Evolutionary conservation across 23 tunicate genomes (phyloP).

Genomic region (Aplidium turbinatum): DNA sequence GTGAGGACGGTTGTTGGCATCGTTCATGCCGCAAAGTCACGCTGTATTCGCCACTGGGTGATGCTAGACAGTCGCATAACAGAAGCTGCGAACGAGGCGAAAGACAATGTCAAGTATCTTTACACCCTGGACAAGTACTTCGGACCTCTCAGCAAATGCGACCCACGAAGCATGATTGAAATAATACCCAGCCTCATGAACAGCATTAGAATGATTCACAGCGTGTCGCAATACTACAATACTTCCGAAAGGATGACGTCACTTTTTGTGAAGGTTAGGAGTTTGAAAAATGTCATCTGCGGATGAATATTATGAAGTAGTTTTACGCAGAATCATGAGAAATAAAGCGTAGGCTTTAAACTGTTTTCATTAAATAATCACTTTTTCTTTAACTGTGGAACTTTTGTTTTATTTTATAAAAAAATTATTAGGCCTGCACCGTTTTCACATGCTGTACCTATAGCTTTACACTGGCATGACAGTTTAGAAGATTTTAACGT

Average conservation of each 20-base stretch:
- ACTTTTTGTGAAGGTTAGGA: constrained; percentile 81
- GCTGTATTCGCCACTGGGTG: constrained; percentile 70
- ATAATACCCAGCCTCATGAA: constrained; percentile 84
- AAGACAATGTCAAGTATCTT: constrained; percentile 79
- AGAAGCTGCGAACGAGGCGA: constrained; percentile 87
- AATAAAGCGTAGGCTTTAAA: too few relatives aligned
- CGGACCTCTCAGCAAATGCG: constrained; percentile 82
- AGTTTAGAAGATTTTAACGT: too few relatives aligned
- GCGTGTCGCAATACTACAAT: constrained; percentile 80
- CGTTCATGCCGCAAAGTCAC: constrained; percentile 72
- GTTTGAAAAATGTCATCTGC: too few relatives aligned
- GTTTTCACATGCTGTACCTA: too few relatives aligned
- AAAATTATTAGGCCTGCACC: too few relatives aligned
- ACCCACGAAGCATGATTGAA: constrained; percentile 79
- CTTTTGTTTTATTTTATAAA: too few relatives aligned
- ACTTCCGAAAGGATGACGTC: constrained; percentile 92
- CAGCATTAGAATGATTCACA: constrained; percentile 88
- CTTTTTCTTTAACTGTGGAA: too few relatives aligned
- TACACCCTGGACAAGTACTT: constrained; percentile 89
- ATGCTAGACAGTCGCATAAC: constrained; percentile 81
- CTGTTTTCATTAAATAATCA: too few relatives aligned
- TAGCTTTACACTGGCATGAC: too few relatives aligned
- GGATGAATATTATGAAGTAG: too few relatives aligned
- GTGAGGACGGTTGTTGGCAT: constrained; percentile 72
- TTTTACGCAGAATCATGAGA: too few relatives aligned